Base-by-base conservation (phyloP, 2,113 vertebrate genomes). In the Serinus canaria region DNA sequence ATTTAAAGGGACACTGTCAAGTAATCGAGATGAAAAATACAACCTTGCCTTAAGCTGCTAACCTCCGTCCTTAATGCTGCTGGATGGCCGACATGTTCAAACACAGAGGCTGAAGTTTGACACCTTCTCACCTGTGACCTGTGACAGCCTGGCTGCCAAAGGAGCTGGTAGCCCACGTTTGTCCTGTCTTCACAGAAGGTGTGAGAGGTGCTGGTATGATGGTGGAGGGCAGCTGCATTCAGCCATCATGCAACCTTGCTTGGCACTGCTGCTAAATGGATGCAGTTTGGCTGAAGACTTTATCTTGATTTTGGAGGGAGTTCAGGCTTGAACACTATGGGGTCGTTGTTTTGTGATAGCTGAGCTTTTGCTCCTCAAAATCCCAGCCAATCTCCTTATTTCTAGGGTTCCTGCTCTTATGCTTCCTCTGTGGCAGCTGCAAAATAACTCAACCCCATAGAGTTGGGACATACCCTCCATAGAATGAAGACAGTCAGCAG, bases 1-100 rank as follows among this genome's bases (percentile, higher is more conserved):
- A 88, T 66, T 89, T 62, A 94, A 92, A 96, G 93, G 89, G 94
- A 96, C 94, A 93, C 75, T 69, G 75, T 95, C 95, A 96, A 85
- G 84, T 62, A 85, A 90, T 25, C 0, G 2, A 90, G 62, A 58
- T 68, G 73, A 67, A 89, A 94, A 94, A 94, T 18, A 39, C 0
- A 0, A 80, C 46, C 78, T 76, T 89, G 50, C 72, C 35, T 81
- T 64, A 77, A 92, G 64, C 78, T 25, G 64, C 56, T 94, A 80
- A 63, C 39, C 60, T 90, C 47, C 31, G 25, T 27, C 75, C 83
- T 72, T 60, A 78, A 19, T 0, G 1, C 10, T 94, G 77, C 79
- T 72, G 87, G 93, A 76, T 30, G 83, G 58, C 69, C 81, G 44
- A 33, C 9, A 2, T 15, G 52, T 70, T 93, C 47, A 86, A 93